phyloP scores from a whole-genome alignment of 2,888 invertebrate species.

The Drosophila subsilvestris region DNA sequence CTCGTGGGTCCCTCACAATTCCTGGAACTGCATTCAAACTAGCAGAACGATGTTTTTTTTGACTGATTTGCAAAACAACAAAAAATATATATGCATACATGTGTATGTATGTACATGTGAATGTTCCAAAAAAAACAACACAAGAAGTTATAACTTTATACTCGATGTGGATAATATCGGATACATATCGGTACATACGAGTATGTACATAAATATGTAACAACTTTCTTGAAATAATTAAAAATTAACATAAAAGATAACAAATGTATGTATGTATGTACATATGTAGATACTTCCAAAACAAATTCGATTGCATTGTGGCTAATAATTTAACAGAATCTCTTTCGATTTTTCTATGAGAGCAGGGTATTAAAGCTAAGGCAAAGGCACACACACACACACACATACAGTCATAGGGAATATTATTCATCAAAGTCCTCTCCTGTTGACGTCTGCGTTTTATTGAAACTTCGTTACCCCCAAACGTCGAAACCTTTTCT shows the following conservation, averaged over 20 bases:
- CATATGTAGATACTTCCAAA: too few species aligned
- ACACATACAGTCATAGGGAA: constrained; percentile 7
- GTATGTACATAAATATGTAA: too few species aligned
- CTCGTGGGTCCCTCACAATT: constrained; percentile 24
- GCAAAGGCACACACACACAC: neutral
- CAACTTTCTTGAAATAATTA: too few species aligned
- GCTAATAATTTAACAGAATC: too few species aligned
- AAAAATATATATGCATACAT: constrained; percentile 14
- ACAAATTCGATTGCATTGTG: too few species aligned
- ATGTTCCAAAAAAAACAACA: constrained; percentile 15
- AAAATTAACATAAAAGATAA: too few species aligned
- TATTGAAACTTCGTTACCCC: constrained; percentile 43
- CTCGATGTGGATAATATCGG: neutral
- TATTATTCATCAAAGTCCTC: constrained; percentile 48
- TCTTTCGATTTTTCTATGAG: too few species aligned
- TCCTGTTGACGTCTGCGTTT: constrained; percentile 37
- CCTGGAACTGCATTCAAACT: constrained; percentile 44
- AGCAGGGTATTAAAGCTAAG: neutral
- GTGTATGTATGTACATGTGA: constrained; percentile 19
- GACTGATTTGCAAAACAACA: constrained; percentile 47
- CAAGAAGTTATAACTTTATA: neutral
- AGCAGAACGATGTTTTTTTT: constrained; percentile 38
- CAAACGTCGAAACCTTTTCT: neutral
- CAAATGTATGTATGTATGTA: too few species aligned
- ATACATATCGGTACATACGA: too few species aligned